Evolutionary conservation across 2,113 vertebrate genomes (phyloP).

Genomic region (Elephantulus edwardii): DNA sequence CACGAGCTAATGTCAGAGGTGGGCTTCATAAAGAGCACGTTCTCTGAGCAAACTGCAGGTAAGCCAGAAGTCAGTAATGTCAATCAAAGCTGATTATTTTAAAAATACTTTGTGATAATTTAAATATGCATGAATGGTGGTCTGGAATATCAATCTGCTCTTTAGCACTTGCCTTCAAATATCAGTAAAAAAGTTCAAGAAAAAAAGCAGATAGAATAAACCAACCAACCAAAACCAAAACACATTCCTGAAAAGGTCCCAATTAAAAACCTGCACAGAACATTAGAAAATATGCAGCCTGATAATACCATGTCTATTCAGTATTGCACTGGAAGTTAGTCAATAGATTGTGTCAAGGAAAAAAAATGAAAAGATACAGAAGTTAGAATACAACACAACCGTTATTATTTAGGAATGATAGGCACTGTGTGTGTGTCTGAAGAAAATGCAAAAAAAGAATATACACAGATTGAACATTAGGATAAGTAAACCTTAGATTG

Average conservation of each 20-base stretch:
- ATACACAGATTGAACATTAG: no score
- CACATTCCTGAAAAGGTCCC: neutral
- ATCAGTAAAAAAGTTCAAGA: no score
- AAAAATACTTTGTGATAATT: no score
- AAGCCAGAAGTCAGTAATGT: neutral
- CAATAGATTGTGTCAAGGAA: neutral
- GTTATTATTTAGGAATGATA: neutral
- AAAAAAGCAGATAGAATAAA: no score
- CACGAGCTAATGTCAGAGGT: neutral
- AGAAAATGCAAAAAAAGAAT: no score
- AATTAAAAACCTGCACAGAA: neutral
- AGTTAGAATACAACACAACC: neutral
- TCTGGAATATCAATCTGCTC: no score
- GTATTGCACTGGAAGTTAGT: neutral
- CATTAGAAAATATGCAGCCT: neutral
- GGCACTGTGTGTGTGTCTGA: no score
- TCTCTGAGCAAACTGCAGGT: neutral
- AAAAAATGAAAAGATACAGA: neutral
- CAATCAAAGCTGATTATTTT: neutral
- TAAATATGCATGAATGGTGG: no score
- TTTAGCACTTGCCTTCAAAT: no score
- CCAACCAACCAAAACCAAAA: no score
- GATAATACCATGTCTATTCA: neutral
- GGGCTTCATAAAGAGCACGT: neutral
- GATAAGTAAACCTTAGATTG: neutral